phyloP scores from a whole-genome alignment of 2,888 invertebrate species.

The Serrognathus titanus region DNA sequence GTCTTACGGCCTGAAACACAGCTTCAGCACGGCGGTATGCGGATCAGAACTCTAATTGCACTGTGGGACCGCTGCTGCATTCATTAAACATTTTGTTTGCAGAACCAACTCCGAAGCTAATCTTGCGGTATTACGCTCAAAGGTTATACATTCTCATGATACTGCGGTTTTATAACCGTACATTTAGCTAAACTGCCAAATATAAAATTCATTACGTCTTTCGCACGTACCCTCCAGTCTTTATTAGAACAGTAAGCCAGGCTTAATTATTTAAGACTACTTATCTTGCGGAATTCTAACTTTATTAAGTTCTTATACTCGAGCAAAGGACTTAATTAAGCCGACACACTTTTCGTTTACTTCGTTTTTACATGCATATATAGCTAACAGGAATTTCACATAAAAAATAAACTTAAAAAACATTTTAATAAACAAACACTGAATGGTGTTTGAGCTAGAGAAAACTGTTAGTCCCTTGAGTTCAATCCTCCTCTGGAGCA shows the following conservation, averaged over 20 bases:
- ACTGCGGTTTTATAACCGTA: constrained; percentile 20
- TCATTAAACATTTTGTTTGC: constrained; percentile 25
- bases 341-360: too few species aligned
- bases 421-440: too few species aligned
- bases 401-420: too few species aligned
- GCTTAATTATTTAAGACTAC: too few species aligned
- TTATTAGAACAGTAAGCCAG: not conserved
- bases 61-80: constrained; percentile 17
- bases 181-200: constrained; percentile 18
- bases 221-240: not conserved
- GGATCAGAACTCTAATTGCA: constrained; percentile 21
- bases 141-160: constrained; percentile 19
- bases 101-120: constrained; percentile 21
- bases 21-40: constrained; percentile 7
- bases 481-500: too few species aligned
- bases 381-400: too few species aligned
- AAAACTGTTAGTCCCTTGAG: too few species aligned
- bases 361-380: too few species aligned
- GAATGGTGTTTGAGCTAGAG: too few species aligned
- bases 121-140: constrained; percentile 21
- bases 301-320: too few species aligned
- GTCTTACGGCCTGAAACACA: not conserved
- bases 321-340: too few species aligned
- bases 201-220: constrained; percentile 1
- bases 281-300: too few species aligned